Percentiles rank a stretch among this genome's conserved stretches.
Evolutionary conservation across 2,888 invertebrate species (phyloP).

Genomic region (Macrosiphum euphorbiae): DNA sequence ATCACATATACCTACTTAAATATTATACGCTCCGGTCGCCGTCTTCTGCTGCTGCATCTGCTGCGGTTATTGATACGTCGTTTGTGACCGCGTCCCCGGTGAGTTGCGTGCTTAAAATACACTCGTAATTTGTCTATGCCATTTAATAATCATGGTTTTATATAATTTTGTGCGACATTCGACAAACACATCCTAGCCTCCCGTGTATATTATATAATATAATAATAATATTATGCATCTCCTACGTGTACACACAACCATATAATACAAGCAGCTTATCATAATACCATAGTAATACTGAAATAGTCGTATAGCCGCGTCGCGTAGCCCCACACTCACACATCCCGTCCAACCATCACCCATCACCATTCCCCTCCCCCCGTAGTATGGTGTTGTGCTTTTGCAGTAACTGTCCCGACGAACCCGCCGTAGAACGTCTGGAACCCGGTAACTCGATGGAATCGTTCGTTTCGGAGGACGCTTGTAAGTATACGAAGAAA

Average conservation of each 20-base stretch:
- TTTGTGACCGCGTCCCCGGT: conserved; percentile 7
- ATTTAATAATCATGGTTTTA: not conserved
- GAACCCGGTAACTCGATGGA: conserved; percentile 49
- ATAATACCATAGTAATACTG: not conserved
- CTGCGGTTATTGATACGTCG: not conserved
- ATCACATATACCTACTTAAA: not conserved
- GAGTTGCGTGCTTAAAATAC: not conserved
- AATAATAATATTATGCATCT: not conserved
- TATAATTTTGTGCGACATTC: not conserved
- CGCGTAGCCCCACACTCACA: not conserved
- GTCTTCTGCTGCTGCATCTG: not conserved
- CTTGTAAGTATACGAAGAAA: conserved; percentile 47
- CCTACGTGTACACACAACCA: not conserved
- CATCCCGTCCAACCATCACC: not conserved
- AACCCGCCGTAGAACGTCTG: conserved; percentile 53
- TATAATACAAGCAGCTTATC: not conserved
- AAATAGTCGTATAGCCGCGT: not conserved
- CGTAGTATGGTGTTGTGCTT: conserved; percentile 58
- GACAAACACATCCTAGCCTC: not conserved
- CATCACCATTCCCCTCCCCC: not conserved
- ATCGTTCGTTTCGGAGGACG: not conserved
- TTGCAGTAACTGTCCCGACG: conserved; percentile 56
- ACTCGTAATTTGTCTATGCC: not conserved
- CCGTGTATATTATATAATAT: not conserved
- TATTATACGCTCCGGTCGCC: not conserved